Conservation (phyloP, 1,140 invertebrate species). For the Cardiocondyla obscurior region DNA sequence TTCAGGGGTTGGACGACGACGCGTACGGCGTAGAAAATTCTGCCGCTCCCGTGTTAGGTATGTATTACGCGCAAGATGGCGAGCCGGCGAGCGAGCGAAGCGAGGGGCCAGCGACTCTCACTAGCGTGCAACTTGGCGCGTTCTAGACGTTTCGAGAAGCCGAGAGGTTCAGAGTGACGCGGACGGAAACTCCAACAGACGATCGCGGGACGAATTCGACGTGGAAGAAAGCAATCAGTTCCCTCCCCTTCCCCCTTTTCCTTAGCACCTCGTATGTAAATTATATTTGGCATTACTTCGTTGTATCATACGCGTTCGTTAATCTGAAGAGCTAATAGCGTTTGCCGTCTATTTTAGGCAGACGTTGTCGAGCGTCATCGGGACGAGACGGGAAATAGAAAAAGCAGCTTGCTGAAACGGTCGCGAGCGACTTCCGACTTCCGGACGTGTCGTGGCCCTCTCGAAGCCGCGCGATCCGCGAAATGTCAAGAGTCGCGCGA, state of each 20-base stretch:
- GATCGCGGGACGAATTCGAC: too few species aligned
- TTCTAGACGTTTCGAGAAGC: not conserved
- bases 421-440: too few species aligned
- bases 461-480: too few species aligned
- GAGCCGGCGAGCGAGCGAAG: constrained; percentile 26
- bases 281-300: not conserved
- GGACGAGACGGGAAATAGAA: not conserved
- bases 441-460: too few species aligned
- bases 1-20: not conserved
- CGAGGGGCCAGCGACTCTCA: constrained; percentile 59
- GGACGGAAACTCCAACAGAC: too few species aligned
- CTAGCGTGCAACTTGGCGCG: not conserved
- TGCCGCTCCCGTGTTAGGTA: constrained; percentile 20
- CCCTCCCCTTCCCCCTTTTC: too few species aligned
- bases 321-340: too few species aligned
- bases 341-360: not conserved
- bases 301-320: too few species aligned
- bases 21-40: constrained; percentile 21
- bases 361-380: too few species aligned
- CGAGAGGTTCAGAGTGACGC: too few species aligned
- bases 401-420: not conserved
- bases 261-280: not conserved
- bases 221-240: too few species aligned
- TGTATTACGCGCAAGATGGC: constrained; percentile 39
- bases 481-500: too few species aligned